phyloP scores from a whole-genome alignment of 2,888 invertebrate species.

The Meghimatium bilineatum region DNA sequence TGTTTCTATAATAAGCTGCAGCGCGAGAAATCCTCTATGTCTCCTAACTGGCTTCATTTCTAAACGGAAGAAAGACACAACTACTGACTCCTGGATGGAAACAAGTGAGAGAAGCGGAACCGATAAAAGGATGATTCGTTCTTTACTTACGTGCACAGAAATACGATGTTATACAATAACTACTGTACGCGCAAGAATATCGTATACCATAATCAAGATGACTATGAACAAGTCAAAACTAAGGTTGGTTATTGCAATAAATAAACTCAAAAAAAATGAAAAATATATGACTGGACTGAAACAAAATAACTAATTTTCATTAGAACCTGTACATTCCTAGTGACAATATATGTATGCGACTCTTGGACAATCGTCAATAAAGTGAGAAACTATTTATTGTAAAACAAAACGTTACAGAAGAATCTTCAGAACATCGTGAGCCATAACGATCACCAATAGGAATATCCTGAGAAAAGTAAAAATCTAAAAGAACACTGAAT shows the following conservation, averaged over 20 bases:
- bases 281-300: not conserved
- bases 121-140: not conserved
- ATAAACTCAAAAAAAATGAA: no score
- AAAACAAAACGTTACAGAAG: no score
- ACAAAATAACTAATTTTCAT: not conserved
- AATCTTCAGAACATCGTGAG: no score
- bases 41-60: constrained; percentile 1
- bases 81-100: not conserved
- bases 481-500: no score
- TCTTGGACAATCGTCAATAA: not conserved
- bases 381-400: not conserved
- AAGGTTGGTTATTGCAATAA: no score
- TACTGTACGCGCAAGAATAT: no score
- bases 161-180: no score
- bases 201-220: no score
- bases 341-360: not conserved
- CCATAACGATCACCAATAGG: no score
- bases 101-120: not conserved
- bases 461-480: no score
- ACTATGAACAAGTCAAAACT: no score
- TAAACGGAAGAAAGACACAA: not conserved
- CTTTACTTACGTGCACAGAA: not conserved
- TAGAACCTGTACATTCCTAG: not conserved
- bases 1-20: not conserved
- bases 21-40: not conserved